Evolutionary conservation across 2,888 invertebrate genomes (phyloP).

Genomic region (Polydrusus pterygomalis): DNA sequence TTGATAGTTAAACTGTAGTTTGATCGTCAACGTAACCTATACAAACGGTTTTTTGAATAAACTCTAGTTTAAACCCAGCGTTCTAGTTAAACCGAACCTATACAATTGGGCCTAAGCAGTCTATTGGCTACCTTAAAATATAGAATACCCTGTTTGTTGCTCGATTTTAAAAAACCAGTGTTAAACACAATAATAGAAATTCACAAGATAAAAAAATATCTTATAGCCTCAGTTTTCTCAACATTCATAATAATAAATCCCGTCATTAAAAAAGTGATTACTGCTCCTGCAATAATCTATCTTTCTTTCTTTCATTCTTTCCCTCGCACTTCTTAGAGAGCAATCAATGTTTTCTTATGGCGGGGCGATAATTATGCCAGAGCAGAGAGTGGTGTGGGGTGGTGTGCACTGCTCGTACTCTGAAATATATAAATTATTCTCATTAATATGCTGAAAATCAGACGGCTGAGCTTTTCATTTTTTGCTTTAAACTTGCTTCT

Average conservation of each 20-base stretch:
- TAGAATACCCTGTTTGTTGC: too few relatives aligned
- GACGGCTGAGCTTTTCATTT: slow-evolving; percentile 39
- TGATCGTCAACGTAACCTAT: too few relatives aligned
- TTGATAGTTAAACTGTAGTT: too few relatives aligned
- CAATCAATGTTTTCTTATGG: slow-evolving; percentile 56
- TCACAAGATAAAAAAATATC: slow-evolving; percentile 2
- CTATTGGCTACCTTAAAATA: too few relatives aligned
- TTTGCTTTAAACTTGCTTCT: slow-evolving; percentile 35
- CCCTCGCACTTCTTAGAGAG: slow-evolving; percentile 49
- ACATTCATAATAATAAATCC: slow-evolving; percentile 21
- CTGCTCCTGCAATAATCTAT: slow-evolving; percentile 35
- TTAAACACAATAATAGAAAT: neutral
- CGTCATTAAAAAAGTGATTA: slow-evolving; percentile 28
- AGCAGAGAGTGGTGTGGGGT: slow-evolving; percentile 24
- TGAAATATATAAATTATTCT: slow-evolving; percentile 55
- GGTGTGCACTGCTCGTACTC: slow-evolving; percentile 40
- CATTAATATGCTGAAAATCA: slow-evolving; percentile 53
- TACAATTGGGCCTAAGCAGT: too few relatives aligned
- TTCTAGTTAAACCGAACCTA: too few relatives aligned
- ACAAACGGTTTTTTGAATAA: too few relatives aligned
- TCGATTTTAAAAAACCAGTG: neutral
- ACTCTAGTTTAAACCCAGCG: too few relatives aligned
- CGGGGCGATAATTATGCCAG: slow-evolving; percentile 52
- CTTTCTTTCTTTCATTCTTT: slow-evolving; percentile 47
- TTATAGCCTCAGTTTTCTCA: neutral